Evolutionary conservation across 2,888 invertebrate species (phyloP), one percentile per base, ranked within the genome.

Genomic region (Mythimna albipuncta): DNA sequence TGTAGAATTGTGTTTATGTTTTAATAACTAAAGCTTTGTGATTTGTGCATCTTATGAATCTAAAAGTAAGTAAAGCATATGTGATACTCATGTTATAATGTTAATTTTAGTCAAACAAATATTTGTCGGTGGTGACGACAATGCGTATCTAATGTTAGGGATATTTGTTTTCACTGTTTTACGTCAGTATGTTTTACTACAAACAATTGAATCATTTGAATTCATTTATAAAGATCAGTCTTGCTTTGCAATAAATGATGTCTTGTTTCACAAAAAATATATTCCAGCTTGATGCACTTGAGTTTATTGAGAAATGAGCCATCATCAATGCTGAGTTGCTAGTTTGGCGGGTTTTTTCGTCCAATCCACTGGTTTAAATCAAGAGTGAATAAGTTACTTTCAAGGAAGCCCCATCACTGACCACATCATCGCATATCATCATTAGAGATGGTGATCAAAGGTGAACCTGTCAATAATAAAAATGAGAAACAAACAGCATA

Each of bases 1-100:
- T 95, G 95, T 68, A 89, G 94, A 85, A 71, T 87, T 6, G 75
- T 84, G 6, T 91, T 94, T 79, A 89, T 65, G 50, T 85, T 75
- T 73, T 85, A 65, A 50, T 3, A 16, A 26, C 10, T 9, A 21
- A 13, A 38, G 1, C 11, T 32, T 59, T 32, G 32, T 44, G 52
- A 32, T 55, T 57, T 11, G 2, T 58, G 32, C 11, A 35, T 71
- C 21, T 35, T 57, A 41, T 32, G 6, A 64, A 35, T 38, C 11
- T 11, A n/a, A 52, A 35, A 32, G 50, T 64, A 67, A 70, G 67
- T 68, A 35, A 47, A 57, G 41, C 16, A 65, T 71, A 65, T 65
- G 67, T 81, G 81, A 79, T 79, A 79, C 72, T 79, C 68, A 55
- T 66, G 44, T 50, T 66, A 44, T 64, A 58, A 62, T 76, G 44